phyloP scores from a whole-genome alignment of 1,140 invertebrate species.

The Alviniconcha marisindica region DNA sequence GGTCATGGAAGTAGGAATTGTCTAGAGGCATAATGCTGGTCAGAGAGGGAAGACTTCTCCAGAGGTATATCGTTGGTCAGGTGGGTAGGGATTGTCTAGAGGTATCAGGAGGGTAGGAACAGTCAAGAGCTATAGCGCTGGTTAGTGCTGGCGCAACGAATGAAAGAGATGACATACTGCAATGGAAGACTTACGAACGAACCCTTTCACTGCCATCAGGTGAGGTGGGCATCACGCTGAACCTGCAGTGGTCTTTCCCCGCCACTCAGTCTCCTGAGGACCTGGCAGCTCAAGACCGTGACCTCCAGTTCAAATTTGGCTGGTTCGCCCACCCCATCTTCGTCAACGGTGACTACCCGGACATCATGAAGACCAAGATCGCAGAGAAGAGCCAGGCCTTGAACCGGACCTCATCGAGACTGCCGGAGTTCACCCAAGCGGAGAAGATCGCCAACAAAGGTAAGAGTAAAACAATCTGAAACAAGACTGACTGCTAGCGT shows the following conservation, averaged over 20 bases:
- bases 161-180: too few relatives aligned
- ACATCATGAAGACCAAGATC: constrained; percentile 66
- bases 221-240: constrained; percentile 60
- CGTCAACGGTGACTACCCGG: constrained; percentile 72
- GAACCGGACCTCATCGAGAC: constrained; percentile 53
- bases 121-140: too few relatives aligned
- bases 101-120: too few relatives aligned
- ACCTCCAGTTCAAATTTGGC: constrained; percentile 68
- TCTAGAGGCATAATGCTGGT: too few relatives aligned
- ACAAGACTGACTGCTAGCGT: too few relatives aligned
- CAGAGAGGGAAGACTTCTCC: too few relatives aligned
- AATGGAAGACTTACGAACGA: not conserved
- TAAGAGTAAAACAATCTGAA: too few relatives aligned
- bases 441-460: constrained; percentile 57
- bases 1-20: too few relatives aligned
- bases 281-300: constrained; percentile 59
- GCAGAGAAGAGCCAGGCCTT: constrained; percentile 59
- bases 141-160: too few relatives aligned
- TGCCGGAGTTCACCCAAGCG: constrained; percentile 55
- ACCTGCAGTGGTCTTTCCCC: constrained; percentile 53
- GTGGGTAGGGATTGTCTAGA: too few relatives aligned
- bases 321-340: constrained; percentile 74
- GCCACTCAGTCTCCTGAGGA: constrained; percentile 52
- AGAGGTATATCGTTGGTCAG: too few relatives aligned
- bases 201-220: constrained; percentile 4